Base-by-base conservation (phyloP, 2,888 invertebrate genomes). In the Augochlorella aurata region DNA sequence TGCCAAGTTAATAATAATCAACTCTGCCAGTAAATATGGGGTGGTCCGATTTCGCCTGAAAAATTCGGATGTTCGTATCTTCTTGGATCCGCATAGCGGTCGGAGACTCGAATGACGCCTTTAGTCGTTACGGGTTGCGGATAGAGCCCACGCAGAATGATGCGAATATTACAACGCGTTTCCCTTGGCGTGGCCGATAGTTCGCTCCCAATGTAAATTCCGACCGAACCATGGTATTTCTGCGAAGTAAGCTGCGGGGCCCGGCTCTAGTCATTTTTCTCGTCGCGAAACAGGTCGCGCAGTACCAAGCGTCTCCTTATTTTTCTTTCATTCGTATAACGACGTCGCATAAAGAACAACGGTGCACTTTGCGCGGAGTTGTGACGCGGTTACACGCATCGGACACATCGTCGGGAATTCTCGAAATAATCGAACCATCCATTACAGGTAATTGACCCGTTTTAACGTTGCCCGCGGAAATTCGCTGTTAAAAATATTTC, bases 301-400 rank as follows among this genome's bases (percentile, higher is more conserved):
- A 66, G 73, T 80, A 82, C 78, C 84, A 66, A 86, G 74, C 78
- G 76, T 75, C 81, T 77, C 78, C 74, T 80, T 86, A 83, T 85
- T 86, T 87, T 88, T 82, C 88, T 79, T 76, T 80, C 83, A 83
- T 87, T 86, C 80, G 81, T 76, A 76, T 79, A 79, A 85, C 79
- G 71, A 67, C 76, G 54, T 45, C 71, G 77, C 69, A 80, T 82
- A 83, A 84, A 84, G 81, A 81, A 84, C 70, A 7, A n/a, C 66
- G 12, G 21, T 5, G 69, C n/a, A 52, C 77, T 76, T 75, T 69
- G 78, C 71, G 66, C 71, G 38, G 67, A 21, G 78, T 16, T 38
- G 21, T 65, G 65, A 18, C 61, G 24, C 29, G 61, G n/a, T 29
- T 50, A 67, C 61, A 29, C 49, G 21, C n/a, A 47, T 65, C 47